Conservation (phyloP, 1,140 invertebrate species). For the Phthorimaea operculella region DNA sequence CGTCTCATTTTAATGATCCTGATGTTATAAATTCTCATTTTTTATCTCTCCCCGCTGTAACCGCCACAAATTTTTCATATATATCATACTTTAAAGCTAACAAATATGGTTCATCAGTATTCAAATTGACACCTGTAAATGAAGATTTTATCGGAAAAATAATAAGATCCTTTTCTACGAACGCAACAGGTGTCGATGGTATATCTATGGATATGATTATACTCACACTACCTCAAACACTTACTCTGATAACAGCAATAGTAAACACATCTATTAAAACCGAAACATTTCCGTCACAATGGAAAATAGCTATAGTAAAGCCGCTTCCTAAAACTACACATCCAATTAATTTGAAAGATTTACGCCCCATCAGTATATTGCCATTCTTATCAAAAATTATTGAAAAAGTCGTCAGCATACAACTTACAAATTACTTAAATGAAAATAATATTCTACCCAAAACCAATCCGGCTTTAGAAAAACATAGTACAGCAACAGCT, state of each 20-base stretch:
- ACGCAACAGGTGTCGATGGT: neutral
- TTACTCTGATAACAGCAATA: neutral
- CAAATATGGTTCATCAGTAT: no score
- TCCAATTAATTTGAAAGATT: neutral
- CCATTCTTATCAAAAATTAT: neutral
- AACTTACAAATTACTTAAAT: neutral
- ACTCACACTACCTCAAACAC: neutral
- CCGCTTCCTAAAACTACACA: neutral
- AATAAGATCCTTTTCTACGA: neutral
- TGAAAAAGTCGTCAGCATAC: neutral
- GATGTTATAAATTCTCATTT: no score
- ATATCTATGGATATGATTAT: neutral
- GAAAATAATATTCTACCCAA: neutral
- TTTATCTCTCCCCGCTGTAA: no score
- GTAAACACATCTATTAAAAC: neutral
- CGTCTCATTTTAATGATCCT: no score
- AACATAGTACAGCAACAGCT: neutral
- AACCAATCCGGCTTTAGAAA: neutral
- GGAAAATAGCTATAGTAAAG: neutral
- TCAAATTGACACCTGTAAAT: no score
- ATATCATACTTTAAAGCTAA: no score
- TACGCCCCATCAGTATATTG: neutral
- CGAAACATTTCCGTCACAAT: neutral
- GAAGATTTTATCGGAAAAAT: no score
- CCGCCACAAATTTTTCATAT: no score